phyloP scores from a whole-genome alignment of 2,797 vertebrate genomes.

The Notolepis coatsorum region DNA sequence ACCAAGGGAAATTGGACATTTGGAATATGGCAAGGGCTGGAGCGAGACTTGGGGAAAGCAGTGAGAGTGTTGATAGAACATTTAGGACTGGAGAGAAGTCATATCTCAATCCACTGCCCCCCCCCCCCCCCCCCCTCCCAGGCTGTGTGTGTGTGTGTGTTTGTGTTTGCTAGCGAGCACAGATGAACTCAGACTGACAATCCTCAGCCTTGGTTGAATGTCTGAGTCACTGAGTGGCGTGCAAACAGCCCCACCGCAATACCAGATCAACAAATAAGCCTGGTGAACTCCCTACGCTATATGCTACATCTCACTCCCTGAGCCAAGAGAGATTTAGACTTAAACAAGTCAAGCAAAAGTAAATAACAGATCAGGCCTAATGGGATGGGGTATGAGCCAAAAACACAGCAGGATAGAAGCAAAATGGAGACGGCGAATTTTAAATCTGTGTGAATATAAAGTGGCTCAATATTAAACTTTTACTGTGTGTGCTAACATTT shows the following conservation, averaged over 20 bases:
- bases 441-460: neutral
- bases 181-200: constrained; percentile 63
- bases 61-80: constrained; percentile 68
- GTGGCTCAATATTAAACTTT: neutral
- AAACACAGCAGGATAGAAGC: neutral
- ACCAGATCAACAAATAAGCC: constrained; percentile 51
- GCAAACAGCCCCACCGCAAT: constrained; percentile 48
- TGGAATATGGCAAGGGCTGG: constrained; percentile 58
- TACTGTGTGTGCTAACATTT: neutral
- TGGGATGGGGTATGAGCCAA: neutral
- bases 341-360: constrained; percentile 29
- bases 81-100: constrained; percentile 67
- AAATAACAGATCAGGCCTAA: constrained; percentile 4
- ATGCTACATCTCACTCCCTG: constrained; percentile 12
- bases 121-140: too few relatives aligned
- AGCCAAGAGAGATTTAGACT: constrained; percentile 29
- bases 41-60: constrained; percentile 55
- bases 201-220: constrained; percentile 49
- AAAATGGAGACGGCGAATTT: neutral
- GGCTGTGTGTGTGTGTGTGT: constrained; percentile 8
- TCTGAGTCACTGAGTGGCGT: constrained; percentile 54
- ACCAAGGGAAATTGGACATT: constrained; percentile 65
- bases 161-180: constrained; percentile 50
- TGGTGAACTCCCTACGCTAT: constrained; percentile 26
- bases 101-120: constrained; percentile 66